Base-by-base conservation (phyloP, 2,113 vertebrate species). In the Pluvialis apricaria region DNA sequence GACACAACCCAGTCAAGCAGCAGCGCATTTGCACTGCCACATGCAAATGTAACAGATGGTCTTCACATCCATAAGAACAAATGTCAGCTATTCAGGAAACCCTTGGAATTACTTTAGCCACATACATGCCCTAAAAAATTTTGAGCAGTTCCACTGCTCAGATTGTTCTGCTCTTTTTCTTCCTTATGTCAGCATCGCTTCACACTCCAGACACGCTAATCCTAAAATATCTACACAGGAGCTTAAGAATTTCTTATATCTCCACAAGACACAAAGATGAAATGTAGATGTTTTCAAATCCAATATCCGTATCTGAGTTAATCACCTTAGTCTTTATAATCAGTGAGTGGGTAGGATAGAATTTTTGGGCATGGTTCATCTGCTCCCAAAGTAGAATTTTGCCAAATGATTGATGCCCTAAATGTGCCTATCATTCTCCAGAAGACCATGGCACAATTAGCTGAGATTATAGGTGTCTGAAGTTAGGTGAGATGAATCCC, bases 261-360 rank as follows among this genome's bases (percentile, higher is more conserved):
- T 96, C 75, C 83, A 80, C 61, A 89, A 96, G 91, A 96, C 79
- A 80, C 11, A 87, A 76, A 86, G 76, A 90, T 80, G 78, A 96
- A 97, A 93, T 73, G 66, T 82, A 91, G 70, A 82, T 96, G 84
- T 95, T 95, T 94, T 80, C 78, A 93, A 96, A 95, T 95, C 93
- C 9, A 4, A 88, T 93, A 93, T 85, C 62, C 26, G 0, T 79
- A 94, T 95, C 87, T 88, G 66, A 93, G 70, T 93, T 95, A 96
- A 95, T 94, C 91, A 96, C 90, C 90, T 96, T 91, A 95, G 82
- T 21, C 52, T 95, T 92, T 96, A 85, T 80, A 95, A 91, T 91
- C 84, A 69, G 61, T 24, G 54, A 92, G 87, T 76, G 73, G 40
- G 44, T 85, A 91, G 70, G 66, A 69, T 4, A 65, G 70, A 44